Percentiles rank a stretch among this genome's conserved stretches.
These are phyloP conservation scores for Columba guinea DNA, from an alignment of 2,797 vertebrate genomes.

Conservation along the genomic window DNA sequence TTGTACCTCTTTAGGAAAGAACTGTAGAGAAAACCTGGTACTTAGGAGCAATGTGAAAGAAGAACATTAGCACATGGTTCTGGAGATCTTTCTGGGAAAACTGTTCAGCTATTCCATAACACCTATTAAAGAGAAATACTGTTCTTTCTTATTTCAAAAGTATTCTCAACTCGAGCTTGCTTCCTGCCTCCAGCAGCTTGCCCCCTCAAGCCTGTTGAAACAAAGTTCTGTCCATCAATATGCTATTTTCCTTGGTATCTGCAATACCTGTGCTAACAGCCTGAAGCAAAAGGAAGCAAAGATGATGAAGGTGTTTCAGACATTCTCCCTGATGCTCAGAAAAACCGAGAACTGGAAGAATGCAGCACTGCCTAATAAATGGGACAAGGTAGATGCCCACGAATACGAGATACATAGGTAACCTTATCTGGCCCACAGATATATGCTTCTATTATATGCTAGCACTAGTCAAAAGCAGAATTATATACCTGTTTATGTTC, in stretches of 20 bases:
- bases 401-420: background rate
- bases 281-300: conserved; percentile 11
- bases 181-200: conserved; percentile 28
- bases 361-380: background rate
- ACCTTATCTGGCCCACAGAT: background rate
- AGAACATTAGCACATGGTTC: background rate
- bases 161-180: background rate
- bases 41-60: background rate
- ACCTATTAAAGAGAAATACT: background rate
- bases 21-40: background rate
- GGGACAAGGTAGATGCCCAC: background rate
- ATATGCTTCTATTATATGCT: background rate
- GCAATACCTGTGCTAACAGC: background rate
- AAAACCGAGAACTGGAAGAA: background rate
- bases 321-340: background rate
- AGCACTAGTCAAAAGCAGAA: background rate
- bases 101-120: background rate
- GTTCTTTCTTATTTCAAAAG: background rate
- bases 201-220: conserved; percentile 3
- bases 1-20: background rate
- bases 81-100: background rate
- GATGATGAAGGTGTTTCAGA: background rate
- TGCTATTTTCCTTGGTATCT: background rate
- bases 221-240: background rate
- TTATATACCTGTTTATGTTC: background rate